Base-by-base conservation (phyloP, 2,888 invertebrate species). In the Labia minor region DNA sequence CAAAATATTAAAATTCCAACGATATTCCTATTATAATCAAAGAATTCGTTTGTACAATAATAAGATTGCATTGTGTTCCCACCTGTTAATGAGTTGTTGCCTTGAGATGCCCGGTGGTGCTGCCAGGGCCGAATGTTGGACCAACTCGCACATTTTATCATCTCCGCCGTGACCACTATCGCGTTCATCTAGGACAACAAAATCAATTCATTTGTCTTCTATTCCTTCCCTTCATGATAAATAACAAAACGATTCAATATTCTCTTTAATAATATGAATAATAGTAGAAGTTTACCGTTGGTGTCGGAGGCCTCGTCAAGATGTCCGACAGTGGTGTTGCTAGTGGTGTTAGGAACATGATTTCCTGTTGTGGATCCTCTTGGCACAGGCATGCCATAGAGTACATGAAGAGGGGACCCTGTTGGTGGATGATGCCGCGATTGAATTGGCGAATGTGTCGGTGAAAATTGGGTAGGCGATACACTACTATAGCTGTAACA, bases 21-120 rank as follows among this genome's bases (percentile, higher is more conserved):
- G n/a, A n/a, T n/a, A n/a, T n/a, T n/a, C n/a, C n/a, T n/a, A n/a
- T n/a, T n/a, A n/a, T n/a, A n/a, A n/a, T n/a, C n/a, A n/a, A n/a
- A n/a, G n/a, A n/a, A n/a, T n/a, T n/a, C n/a, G n/a, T n/a, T n/a
- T n/a, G n/a, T n/a, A n/a, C n/a, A n/a, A n/a, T n/a, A n/a, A n/a
- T n/a, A n/a, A 6, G 26, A 26, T 26, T 26, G 26, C 26, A 26
- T 26, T 26, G 4, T n/a, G 4, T 26, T 26, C 26, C 14, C 72
- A 84, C 85, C 85, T 86, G 77, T 92, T 92, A 71, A 93, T 93
- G 6, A 93, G 82, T 77, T 93, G 92, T 76, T 93, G 92, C 61
- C 93, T 79, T 0, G 92, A 92, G 73, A 93, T 92, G 14, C 92
- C 92, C 10, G 88, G 85, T 66, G 85, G 84, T 76, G 84, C 81